Evolutionary conservation across 1,140 invertebrate genomes (phyloP).

Genomic region (Telenomus remus): DNA sequence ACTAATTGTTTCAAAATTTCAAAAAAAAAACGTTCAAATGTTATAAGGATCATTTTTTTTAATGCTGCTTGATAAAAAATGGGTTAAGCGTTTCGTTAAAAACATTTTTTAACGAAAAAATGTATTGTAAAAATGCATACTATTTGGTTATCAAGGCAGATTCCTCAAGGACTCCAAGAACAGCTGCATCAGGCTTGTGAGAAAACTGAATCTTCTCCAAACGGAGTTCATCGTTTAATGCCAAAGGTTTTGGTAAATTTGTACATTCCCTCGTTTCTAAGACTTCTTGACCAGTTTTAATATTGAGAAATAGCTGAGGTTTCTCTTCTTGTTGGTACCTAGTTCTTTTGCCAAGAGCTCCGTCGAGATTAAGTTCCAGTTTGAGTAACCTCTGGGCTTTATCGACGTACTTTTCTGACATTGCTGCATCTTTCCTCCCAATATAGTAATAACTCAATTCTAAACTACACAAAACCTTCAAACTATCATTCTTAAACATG

Average conservation of each 20-base stretch:
- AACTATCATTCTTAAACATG: slow-evolving; percentile 67
- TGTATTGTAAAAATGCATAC: too few relatives aligned
- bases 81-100: too few relatives aligned
- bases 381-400: slow-evolving; percentile 78
- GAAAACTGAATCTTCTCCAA: slow-evolving; percentile 85
- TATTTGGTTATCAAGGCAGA: slow-evolving; percentile 84
- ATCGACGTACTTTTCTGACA: slow-evolving; percentile 81
- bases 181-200: slow-evolving; percentile 76
- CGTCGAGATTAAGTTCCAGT: slow-evolving; percentile 81
- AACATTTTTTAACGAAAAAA: too few relatives aligned
- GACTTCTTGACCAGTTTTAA: slow-evolving; percentile 75
- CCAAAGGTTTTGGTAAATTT: slow-evolving; percentile 79
- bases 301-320: slow-evolving; percentile 86
- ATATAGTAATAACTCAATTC: slow-evolving; percentile 86
- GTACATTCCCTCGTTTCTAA: slow-evolving; percentile 63
- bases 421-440: slow-evolving; percentile 83
- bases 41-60: slow-evolving; percentile 55
- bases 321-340: slow-evolving; percentile 88
- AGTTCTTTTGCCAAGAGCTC: slow-evolving; percentile 89
- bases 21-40: slow-evolving; percentile 6
- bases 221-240: slow-evolving; percentile 89
- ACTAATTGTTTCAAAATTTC: slow-evolving; percentile 60
- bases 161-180: slow-evolving; percentile 85
- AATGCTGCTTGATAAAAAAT: too few relatives aligned
- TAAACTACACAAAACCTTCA: slow-evolving; percentile 81